A percentile compares a stretch with the other conserved stretches of the same genome.
These are phyloP conservation scores for Axis porcinus DNA, from an alignment of 2,113 vertebrate genomes.

Conservation along the genomic window DNA sequence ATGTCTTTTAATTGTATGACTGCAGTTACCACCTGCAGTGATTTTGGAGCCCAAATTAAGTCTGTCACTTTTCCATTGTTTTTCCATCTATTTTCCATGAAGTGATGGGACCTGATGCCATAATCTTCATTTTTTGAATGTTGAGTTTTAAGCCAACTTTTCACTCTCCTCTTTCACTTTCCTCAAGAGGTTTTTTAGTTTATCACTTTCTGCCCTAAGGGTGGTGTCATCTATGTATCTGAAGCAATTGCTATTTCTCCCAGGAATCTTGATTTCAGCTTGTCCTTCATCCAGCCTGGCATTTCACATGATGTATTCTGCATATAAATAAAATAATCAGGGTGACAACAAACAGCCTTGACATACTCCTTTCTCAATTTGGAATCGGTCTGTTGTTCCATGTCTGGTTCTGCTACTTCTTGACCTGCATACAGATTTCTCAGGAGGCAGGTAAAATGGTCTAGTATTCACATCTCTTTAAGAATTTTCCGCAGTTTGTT, in stretches of 20 bases:
- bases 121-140: not conserved
- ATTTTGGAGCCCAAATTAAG: not conserved
- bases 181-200: not conserved
- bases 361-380: not conserved
- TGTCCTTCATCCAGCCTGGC: not conserved
- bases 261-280: not conserved
- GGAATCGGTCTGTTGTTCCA: not conserved
- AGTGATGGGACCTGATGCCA: not conserved
- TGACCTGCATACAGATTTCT: not conserved
- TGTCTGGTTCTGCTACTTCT: not conserved
- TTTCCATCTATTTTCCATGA: not conserved
- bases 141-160: not conserved
- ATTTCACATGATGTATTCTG: not conserved
- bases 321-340: not conserved
- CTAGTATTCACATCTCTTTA: not conserved
- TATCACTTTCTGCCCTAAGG: not conserved
- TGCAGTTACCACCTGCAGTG: not conserved
- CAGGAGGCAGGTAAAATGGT: not conserved
- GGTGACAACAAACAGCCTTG: not conserved
- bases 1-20: not conserved
- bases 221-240: not conserved
- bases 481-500: not conserved
- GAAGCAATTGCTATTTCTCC: not conserved
- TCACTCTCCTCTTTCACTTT: not conserved
- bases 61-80: not conserved